phyloP scores from a whole-genome alignment of 1,140 invertebrate genomes.

The Adoxophyes honmai region DNA sequence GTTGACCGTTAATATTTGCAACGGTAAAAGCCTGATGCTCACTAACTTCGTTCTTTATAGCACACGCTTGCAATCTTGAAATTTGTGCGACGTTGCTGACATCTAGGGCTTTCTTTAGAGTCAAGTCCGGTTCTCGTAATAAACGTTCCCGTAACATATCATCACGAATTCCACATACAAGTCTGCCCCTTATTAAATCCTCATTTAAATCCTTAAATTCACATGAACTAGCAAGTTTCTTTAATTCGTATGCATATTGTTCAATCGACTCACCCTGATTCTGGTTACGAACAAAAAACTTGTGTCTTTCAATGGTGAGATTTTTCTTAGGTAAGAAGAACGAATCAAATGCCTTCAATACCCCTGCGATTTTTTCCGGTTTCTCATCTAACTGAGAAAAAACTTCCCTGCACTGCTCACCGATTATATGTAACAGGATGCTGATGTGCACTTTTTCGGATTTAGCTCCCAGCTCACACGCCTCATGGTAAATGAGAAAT shows the following conservation, averaged over 20 bases:
- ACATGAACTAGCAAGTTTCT: background rate
- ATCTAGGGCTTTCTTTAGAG: background rate
- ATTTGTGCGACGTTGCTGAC: background rate
- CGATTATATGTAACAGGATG: too few relatives aligned
- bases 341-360: background rate
- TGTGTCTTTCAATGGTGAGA: conserved; percentile 1
- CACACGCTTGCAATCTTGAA: background rate
- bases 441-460: too few relatives aligned
- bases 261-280: background rate
- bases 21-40: background rate
- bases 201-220: background rate
- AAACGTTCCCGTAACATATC: conserved; percentile 2
- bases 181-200: background rate
- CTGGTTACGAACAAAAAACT: background rate
- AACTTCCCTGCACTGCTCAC: background rate
- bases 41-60: background rate
- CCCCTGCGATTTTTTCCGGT: background rate
- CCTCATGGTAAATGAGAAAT: too few relatives aligned
- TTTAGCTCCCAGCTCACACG: too few relatives aligned
- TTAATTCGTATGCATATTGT: background rate
- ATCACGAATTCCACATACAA: background rate
- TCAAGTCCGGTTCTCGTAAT: conserved; percentile 9
- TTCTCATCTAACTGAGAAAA: background rate
- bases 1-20: background rate
- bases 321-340: background rate